phyloP scores from a whole-genome alignment of 1,140 invertebrate genomes.

The Ruditapes philippinarum region DNA sequence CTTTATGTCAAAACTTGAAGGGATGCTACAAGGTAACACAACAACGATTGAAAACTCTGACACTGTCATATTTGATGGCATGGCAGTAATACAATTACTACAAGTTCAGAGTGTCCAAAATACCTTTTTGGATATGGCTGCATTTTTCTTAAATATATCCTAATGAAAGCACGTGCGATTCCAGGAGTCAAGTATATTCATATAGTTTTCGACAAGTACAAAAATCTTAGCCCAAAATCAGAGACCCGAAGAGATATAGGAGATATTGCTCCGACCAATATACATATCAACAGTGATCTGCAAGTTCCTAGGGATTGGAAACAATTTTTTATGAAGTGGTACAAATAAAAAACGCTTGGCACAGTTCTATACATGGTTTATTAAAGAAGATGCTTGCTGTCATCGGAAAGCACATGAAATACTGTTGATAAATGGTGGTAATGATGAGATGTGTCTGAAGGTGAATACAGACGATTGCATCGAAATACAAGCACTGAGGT shows the following conservation, averaged over 20 bases:
- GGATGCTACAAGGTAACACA: no score
- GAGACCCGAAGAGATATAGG: neutral
- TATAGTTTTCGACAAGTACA: slow-evolving; percentile 11
- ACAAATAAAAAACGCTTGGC: neutral
- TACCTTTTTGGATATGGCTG: no score
- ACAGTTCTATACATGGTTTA: neutral
- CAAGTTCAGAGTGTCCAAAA: no score
- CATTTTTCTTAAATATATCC: neutral
- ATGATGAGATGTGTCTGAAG: neutral
- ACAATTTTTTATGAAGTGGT: slow-evolving; percentile 4
- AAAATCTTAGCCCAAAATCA: no score
- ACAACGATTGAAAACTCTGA: no score
- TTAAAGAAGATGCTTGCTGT: neutral
- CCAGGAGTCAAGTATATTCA: neutral
- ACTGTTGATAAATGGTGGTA: neutral
- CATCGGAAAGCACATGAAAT: neutral
- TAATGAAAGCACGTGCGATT: neutral
- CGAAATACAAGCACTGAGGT: neutral
- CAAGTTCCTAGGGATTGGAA: slow-evolving; percentile 16
- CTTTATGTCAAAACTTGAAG: no score
- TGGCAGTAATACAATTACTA: no score
- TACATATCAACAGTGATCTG: neutral
- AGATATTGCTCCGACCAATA: neutral
- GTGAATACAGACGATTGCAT: neutral
- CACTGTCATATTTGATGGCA: no score